Evolutionary conservation across 2,797 vertebrate species (phyloP).

Genomic region (Sebastes taczanowskii): DNA sequence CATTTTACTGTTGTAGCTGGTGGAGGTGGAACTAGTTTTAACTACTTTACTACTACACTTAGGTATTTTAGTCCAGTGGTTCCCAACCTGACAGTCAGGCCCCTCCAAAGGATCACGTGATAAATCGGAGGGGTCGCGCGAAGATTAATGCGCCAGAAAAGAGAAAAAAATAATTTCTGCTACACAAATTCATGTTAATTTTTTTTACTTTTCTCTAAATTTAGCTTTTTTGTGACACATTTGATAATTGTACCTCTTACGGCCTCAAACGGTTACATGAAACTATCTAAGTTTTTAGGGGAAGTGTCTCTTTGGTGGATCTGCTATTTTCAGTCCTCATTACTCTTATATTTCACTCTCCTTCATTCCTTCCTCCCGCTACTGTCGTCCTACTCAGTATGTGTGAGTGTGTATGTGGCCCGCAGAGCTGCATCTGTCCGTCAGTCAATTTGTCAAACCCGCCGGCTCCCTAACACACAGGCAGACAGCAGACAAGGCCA

Average conservation of each 20-base stretch:
- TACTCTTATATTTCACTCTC: not conserved
- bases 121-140: too few species aligned
- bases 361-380: not conserved
- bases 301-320: not conserved
- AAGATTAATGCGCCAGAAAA: not conserved
- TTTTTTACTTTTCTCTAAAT: not conserved
- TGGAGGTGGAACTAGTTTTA: too few species aligned
- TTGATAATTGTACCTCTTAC: not conserved
- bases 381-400: not conserved
- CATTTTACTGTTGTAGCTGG: too few species aligned
- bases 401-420: slow-evolving; percentile 61
- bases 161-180: not conserved
- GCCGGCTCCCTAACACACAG: slow-evolving; percentile 57
- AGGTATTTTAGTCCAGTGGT: too few species aligned
- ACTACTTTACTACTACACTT: too few species aligned
- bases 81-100: too few species aligned
- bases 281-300: too few species aligned
- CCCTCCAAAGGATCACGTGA: too few species aligned
- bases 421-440: slow-evolving; percentile 76
- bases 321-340: not conserved
- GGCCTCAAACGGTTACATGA: not conserved
- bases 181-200: not conserved
- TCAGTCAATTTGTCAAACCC: slow-evolving; percentile 84
- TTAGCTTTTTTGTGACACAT: not conserved
- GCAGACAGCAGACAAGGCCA: slow-evolving; percentile 45